Conservation (phyloP, 2,113 vertebrate genomes). For the Notarius quadriscutis region DNA sequence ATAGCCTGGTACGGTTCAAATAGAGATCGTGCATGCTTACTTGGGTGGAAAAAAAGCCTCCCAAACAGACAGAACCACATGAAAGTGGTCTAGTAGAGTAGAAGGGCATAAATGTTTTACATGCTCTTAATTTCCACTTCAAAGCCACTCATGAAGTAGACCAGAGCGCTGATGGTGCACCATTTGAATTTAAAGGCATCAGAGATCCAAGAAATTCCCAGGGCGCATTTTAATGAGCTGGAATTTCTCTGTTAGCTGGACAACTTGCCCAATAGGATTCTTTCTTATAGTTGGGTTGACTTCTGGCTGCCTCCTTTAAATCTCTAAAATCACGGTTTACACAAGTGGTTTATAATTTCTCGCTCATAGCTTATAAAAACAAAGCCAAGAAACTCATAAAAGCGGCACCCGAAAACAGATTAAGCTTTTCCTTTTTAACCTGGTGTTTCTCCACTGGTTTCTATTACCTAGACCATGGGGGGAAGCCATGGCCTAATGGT, state of each 20-base stretch:
- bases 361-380: neutral
- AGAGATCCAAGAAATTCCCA: conserved; percentile 14
- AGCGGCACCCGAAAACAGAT: neutral
- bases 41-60: neutral
- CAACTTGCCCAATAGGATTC: neutral
- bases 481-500: too few species aligned
- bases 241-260: neutral
- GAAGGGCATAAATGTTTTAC: conserved; percentile 31
- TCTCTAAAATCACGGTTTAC: neutral
- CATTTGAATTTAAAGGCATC: conserved; percentile 15
- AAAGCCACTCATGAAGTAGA: conserved; percentile 15
- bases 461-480: neutral
- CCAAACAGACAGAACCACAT: conserved; percentile 31
- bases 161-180: conserved; percentile 4
- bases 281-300: neutral
- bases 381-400: neutral
- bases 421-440: too few species aligned
- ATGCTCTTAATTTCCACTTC: conserved; percentile 20
- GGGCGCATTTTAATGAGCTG: conserved; percentile 12
- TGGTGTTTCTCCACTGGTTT: neutral
- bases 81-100: conserved; percentile 15
- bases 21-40: conserved; percentile 12
- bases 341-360: neutral
- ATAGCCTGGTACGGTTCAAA: neutral
- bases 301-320: neutral